phyloP scores from a whole-genome alignment of 2,797 vertebrate genomes.

The Neoniphon sammara region DNA sequence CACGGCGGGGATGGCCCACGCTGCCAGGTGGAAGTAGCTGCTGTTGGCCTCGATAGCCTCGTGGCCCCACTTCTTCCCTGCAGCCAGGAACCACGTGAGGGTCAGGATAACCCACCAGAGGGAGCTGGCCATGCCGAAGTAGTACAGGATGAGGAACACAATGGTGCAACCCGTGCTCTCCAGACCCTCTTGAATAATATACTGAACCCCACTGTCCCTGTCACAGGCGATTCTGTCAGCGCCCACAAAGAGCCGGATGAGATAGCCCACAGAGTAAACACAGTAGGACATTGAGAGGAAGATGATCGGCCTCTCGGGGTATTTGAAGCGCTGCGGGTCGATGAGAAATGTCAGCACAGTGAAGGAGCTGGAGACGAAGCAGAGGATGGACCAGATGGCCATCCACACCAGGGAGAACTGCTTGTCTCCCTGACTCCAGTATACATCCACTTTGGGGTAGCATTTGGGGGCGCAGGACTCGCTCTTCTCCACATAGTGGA shows the following conservation, averaged over 20 bases:
- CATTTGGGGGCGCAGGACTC: conserved; percentile 95
- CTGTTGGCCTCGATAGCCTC: conserved; percentile 99
- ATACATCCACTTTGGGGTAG: conserved; percentile 92
- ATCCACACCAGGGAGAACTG: conserved; percentile 95
- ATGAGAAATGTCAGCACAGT: conserved; percentile 97
- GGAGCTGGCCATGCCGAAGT: conserved; percentile 99
- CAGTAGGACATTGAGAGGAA: conserved; percentile 99
- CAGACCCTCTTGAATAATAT: conserved; percentile 97
- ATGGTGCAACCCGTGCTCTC: conserved; percentile 98
- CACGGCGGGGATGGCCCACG: conserved; percentile 95
- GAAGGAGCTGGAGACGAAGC: conserved; percentile 97
- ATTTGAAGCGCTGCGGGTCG: conserved; percentile 95
- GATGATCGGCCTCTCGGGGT: conserved; percentile 97
- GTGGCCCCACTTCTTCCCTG: conserved; percentile 98
- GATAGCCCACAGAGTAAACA: conserved; percentile 96
- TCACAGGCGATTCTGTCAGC: conserved; percentile 96
- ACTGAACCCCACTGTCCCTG: conserved; percentile 92
- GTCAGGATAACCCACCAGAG: conserved; percentile 99
- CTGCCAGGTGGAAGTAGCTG: conserved; percentile 97
- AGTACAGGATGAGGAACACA: conserved; percentile 97
- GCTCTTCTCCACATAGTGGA: conserved; percentile 96
- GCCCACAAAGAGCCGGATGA: conserved; percentile 95
- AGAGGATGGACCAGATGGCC: conserved; percentile 94
- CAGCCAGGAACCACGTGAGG: conserved; percentile 96
- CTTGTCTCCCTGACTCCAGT: conserved; percentile 96